Conservation (phyloP, 2,113 vertebrate species). For the Trogon surrucura region DNA sequence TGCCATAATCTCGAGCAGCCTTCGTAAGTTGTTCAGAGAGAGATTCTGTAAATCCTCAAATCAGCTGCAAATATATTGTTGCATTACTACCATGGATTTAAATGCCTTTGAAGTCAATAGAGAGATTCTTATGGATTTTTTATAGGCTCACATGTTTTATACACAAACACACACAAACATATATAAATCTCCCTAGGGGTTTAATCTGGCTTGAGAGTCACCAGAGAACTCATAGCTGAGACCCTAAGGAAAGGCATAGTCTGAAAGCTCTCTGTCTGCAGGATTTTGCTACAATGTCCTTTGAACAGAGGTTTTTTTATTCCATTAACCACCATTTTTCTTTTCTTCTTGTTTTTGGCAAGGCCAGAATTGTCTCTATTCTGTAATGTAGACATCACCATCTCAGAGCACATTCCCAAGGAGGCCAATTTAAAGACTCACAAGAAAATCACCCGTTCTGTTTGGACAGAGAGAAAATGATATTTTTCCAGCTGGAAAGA, state of each 20-base stretch:
- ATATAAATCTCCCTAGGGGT: neutral
- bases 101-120: slow-evolving; percentile 42
- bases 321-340: neutral
- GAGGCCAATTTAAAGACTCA: slow-evolving; percentile 44
- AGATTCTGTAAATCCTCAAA: slow-evolving; percentile 49
- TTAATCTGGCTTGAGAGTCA: neutral
- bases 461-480: neutral
- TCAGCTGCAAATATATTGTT: slow-evolving; percentile 43
- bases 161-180: neutral
- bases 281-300: neutral
- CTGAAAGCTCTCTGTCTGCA: neutral
- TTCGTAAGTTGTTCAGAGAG: slow-evolving; percentile 7
- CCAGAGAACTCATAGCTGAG: neutral
- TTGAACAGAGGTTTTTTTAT: neutral
- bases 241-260: neutral
- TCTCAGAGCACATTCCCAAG: neutral
- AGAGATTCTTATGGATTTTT: neutral
- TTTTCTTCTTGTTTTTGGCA: neutral
- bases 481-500: neutral
- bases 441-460: slow-evolving; percentile 12
- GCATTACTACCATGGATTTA: slow-evolving; percentile 26
- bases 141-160: neutral
- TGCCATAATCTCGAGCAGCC: slow-evolving; percentile 15
- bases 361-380: neutral
- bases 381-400: slow-evolving; percentile 18